Evolutionary conservation across 2,113 vertebrate genomes (phyloP), one percentile per base, ranked within the genome.

Genomic region (Cromileptes altivelis): DNA sequence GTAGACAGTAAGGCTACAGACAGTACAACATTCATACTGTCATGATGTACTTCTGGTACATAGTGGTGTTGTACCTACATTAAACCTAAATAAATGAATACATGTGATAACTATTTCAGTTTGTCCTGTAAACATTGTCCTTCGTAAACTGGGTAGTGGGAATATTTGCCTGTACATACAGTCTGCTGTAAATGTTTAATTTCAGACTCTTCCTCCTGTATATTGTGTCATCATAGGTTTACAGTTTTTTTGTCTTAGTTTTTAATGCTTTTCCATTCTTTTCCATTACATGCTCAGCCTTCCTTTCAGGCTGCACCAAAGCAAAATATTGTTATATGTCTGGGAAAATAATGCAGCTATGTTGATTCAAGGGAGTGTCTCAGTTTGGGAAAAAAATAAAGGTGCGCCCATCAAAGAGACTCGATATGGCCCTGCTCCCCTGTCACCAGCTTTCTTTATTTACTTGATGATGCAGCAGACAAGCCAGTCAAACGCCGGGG

Each of bases 401-500:
- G 55, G 61, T 45, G 47, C 45, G 58, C 79, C 60, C 13, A 63
- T 84, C 71, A 69, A 42, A 72, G 53, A 72, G 23, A 64, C 61
- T 71, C 45, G 27, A 74, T 45, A 14, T n/a, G 17, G 37, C 71
- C 57, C 67, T 53, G 30, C 56, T 73, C 63, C 60, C 33, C 75
- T 80, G 70, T 85, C 84, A 82, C 53, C 53, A 12, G 49, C 62
- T 83, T 78, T 67, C 71, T 87, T 85, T 64, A 65, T 80, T 70
- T 67, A 68, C 50, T 63, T 65, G 81, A 83, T 58, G 72, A 73
- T 75, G 49, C 52, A 82, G 80, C 75, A 82, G 87, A 91, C 58
- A 67, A 84, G 75, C 53, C 62, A 79, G 68, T 83, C 78, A 76
- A 74, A 81, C 14, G 15, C 33, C 56, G 63, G 52, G 42, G 21